Evolutionary conservation across 2,113 vertebrate species (phyloP).

Genomic region (Podarcis raffonei): DNA sequence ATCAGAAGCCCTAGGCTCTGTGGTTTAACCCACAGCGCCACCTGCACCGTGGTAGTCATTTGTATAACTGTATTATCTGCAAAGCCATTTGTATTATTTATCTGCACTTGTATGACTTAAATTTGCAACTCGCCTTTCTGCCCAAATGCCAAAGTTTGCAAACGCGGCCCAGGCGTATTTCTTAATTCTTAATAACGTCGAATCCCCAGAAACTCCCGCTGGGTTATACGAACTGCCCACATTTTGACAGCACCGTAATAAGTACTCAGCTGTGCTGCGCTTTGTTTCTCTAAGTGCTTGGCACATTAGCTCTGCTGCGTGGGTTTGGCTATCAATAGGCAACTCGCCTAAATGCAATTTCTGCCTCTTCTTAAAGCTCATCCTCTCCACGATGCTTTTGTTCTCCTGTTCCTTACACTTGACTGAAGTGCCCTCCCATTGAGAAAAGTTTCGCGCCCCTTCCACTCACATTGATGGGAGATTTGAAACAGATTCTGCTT

Average conservation of each 20-base stretch:
- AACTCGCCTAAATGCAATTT: constrained; percentile 14
- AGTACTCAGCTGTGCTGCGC: neutral
- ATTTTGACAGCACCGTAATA: neutral
- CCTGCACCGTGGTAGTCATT: no score
- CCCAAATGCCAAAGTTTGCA: neutral
- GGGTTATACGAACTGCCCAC: neutral
- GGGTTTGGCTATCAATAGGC: neutral
- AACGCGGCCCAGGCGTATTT: no score
- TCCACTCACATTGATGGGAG: neutral
- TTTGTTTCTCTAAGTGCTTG: neutral
- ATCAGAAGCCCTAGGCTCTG: no score
- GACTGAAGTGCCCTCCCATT: neutral
- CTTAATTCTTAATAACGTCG: neutral
- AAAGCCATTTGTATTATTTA: neutral
- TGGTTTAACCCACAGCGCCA: no score
- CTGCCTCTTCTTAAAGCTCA: constrained; percentile 18
- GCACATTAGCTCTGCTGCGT: constrained; percentile 24
- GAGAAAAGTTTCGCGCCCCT: neutral
- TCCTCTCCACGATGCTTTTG: constrained; percentile 19
- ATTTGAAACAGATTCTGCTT: no score
- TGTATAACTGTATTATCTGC: neutral
- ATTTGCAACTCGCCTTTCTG: neutral
- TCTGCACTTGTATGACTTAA: neutral
- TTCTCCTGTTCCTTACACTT: neutral
- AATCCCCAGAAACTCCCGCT: neutral